Base-by-base conservation (phyloP, 2,888 invertebrate genomes). In the Chrysina gloriosa region DNA sequence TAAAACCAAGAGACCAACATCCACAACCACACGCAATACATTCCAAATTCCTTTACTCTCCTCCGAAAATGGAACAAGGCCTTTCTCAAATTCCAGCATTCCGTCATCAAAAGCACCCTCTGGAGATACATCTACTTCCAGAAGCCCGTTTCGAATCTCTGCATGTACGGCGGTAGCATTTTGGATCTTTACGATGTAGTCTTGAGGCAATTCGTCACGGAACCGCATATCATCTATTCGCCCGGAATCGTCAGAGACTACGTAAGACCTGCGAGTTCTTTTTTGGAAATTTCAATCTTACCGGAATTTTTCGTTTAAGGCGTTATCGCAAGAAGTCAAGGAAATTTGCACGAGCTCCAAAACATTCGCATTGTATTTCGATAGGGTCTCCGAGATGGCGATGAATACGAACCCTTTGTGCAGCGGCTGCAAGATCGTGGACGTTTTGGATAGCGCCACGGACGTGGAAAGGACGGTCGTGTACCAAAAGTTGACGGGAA, bases 71-170 rank as follows among this genome's bases (percentile, higher is more conserved):
- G 7, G n/a, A 3, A 31, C 7, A 2, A n/a, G n/a, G n/a, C n/a
- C n/a, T n/a, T n/a, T n/a, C n/a, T 21, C 9, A 29, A 63, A 16
- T 69, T 71, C 9, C 42, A 81, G 80, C 78, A 80, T 72, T 65
- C 72, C 6, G 68, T 80, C 31, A 71, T 81, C 3, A 69, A 75
- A 42, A 72, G 78, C 9, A 80, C 81, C 5, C 76, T 81, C 19
- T 81, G 81, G 80, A 75, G 81, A 34, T 80, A 80, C 68, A 75
- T 79, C 16, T 78, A 77, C 68, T 79, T 79, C 63, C 73, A 75
- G 9, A 73, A 75, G 9, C 71, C 72, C 56, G 72, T 74, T 0
- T 69, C 69, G 7, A 74, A 67, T 36, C 56, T 70, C 3, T 79
- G 80, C 69, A 79, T 81, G 79, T 81, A 81, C 68, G 80, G 71